Evolutionary conservation across 1,140 invertebrate species (phyloP).

Genomic region (Habropoda laboriosa): DNA sequence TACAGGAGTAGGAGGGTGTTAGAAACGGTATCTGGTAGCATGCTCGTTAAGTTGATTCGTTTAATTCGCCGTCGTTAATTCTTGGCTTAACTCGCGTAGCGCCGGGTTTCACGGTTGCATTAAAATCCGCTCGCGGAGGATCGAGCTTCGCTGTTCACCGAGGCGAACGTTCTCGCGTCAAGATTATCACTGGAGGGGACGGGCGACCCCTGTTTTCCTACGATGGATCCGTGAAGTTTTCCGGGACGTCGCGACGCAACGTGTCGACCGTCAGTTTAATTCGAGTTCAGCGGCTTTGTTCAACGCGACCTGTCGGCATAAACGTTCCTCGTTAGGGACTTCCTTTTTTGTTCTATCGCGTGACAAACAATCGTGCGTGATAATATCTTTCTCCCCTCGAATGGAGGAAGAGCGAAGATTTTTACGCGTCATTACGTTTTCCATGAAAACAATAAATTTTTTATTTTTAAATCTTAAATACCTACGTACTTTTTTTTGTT

Average conservation of each 20-base stretch:
- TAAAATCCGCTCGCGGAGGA: background rate
- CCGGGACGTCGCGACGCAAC: background rate
- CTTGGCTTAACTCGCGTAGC: slow-evolving; percentile 9
- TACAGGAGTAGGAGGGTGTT: background rate
- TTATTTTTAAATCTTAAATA: no score
- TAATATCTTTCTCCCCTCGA: no score
- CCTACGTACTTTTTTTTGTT: no score
- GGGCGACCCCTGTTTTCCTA: slow-evolving; percentile 13
- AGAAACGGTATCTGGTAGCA: no score
- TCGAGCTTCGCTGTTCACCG: background rate
- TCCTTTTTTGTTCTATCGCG: background rate
- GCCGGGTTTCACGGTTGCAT: background rate
- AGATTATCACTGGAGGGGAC: slow-evolving; percentile 21
- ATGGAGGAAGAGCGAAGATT: no score
- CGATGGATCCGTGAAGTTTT: slow-evolving; percentile 24
- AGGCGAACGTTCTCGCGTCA: background rate
- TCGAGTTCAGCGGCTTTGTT: slow-evolving; percentile 29
- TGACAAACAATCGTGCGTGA: no score
- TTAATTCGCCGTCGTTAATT: slow-evolving; percentile 40
- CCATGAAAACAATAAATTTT: no score
- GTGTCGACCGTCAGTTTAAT: slow-evolving; percentile 29
- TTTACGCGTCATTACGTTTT: no score
- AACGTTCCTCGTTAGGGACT: slow-evolving; percentile 1
- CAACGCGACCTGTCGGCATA: background rate
- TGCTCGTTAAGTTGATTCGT: slow-evolving; percentile 31